phyloP scores from a whole-genome alignment of 2,113 vertebrate species.

The Urocitellus parryii region DNA sequence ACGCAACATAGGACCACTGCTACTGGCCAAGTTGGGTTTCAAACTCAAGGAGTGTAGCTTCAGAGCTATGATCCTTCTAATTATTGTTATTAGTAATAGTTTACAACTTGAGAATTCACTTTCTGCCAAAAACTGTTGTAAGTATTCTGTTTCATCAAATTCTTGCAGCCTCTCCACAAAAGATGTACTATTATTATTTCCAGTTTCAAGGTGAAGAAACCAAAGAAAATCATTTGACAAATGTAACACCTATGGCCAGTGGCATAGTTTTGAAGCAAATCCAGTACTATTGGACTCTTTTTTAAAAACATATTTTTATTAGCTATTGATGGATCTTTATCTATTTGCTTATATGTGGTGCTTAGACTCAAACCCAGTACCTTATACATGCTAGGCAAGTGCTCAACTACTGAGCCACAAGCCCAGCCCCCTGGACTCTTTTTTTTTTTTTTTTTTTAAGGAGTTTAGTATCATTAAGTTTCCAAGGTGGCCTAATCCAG shows the following conservation, averaged over 20 bases:
- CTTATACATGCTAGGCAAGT: too few relatives aligned
- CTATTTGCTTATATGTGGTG: too few relatives aligned
- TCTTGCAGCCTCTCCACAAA: not conserved
- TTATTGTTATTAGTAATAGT: not conserved
- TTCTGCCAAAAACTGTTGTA: not conserved
- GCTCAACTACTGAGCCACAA: too few relatives aligned
- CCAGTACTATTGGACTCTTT: not conserved
- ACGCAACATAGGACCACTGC: accelerated
- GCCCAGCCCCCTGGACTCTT: not conserved
- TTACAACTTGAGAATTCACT: not conserved
- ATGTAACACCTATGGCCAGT: not conserved
- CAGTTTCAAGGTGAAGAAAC: not conserved
- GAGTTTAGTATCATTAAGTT: not conserved
- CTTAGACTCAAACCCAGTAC: too few relatives aligned
- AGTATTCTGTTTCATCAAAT: not conserved
- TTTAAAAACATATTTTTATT: not conserved
- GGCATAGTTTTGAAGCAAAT: not conserved
- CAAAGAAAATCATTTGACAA: not conserved
- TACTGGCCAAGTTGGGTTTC: not conserved
- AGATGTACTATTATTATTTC: not conserved
- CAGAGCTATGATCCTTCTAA: not conserved
- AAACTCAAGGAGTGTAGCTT: too few relatives aligned
- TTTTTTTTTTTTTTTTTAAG: not conserved
- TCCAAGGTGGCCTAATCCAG: not conserved
- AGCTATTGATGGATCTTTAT: too few relatives aligned